A percentile compares a stretch with the other conserved stretches of the same genome.
phyloP scores from a whole-genome alignment of 1,140 invertebrate species.

The Oncopeltus fasciatus region DNA sequence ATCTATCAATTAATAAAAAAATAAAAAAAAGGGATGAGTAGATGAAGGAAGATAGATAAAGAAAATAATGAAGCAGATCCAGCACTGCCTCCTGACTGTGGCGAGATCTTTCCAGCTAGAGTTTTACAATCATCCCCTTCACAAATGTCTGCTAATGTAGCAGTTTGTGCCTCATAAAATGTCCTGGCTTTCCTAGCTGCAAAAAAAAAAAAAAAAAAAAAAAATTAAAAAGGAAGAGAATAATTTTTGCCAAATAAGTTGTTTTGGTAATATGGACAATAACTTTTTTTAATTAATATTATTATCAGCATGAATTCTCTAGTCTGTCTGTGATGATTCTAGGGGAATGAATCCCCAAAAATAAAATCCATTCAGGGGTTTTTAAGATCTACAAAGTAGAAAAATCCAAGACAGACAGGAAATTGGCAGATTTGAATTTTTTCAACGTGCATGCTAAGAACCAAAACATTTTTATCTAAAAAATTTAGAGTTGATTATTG shows the following conservation, averaged over 20 bases:
- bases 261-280: no score
- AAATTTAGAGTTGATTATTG: no score
- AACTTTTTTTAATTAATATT: no score
- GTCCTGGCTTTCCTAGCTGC: constrained; percentile 53
- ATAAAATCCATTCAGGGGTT: no score
- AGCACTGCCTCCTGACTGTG: neutral
- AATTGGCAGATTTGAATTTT: no score
- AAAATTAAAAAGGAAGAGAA: neutral
- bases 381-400: no score
- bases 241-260: constrained; percentile 11
- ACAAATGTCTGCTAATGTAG: constrained; percentile 61
- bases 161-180: constrained; percentile 55
- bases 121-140: constrained; percentile 48
- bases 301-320: no score
- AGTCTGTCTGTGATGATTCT: no score
- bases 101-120: neutral
- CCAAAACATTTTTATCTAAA: no score
- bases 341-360: no score
- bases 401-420: no score
- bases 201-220: constrained; percentile 17
- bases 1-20: neutral
- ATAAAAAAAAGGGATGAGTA: neutral
- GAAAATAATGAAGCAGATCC: neutral
- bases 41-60: neutral
- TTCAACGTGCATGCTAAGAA: no score